Percentiles rank a stretch among this genome's conserved stretches.
Conservation (phyloP, 2,113 vertebrate species). For the Odontesthes bonariensis region DNA sequence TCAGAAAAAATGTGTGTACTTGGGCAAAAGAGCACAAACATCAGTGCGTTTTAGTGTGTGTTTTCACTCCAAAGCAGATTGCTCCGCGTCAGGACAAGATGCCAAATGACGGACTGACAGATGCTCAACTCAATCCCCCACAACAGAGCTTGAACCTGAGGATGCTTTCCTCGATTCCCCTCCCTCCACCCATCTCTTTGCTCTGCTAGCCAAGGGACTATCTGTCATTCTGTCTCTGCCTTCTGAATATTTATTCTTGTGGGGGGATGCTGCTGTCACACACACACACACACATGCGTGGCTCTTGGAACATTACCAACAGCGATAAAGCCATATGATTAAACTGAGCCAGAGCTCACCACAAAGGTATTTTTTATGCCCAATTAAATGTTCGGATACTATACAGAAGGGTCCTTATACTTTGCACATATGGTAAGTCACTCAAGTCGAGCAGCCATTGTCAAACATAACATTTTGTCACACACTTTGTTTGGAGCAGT, state of each 20-base stretch:
- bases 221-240: conserved; percentile 65
- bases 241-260: conserved; percentile 76
- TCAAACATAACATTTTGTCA: background rate
- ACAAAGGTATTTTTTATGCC: conserved; percentile 62
- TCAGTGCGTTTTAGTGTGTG: conserved; percentile 11
- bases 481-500: background rate
- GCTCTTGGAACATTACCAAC: conserved; percentile 54
- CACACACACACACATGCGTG: conserved; percentile 4
- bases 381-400: conserved; percentile 63
- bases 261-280: conserved; percentile 40
- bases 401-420: conserved; percentile 23
- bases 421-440: conserved; percentile 37
- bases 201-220: conserved; percentile 48
- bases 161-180: conserved; percentile 15
- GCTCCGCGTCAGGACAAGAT: conserved; percentile 44
- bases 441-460: background rate
- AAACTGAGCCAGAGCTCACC: conserved; percentile 43
- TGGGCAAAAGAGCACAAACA: conserved; percentile 21
- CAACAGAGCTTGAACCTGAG: conserved; percentile 52
- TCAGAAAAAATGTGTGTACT: conserved; percentile 25
- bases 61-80: conserved; percentile 54
- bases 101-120: conserved; percentile 70
- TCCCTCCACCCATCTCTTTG: conserved; percentile 25
- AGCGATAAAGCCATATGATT: conserved; percentile 76
- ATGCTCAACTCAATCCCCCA: conserved; percentile 60